Evolutionary conservation across 37 sponge, comb jelly and placozoan species (phyloP).

Genomic region (Cliona cf. orientalis): DNA sequence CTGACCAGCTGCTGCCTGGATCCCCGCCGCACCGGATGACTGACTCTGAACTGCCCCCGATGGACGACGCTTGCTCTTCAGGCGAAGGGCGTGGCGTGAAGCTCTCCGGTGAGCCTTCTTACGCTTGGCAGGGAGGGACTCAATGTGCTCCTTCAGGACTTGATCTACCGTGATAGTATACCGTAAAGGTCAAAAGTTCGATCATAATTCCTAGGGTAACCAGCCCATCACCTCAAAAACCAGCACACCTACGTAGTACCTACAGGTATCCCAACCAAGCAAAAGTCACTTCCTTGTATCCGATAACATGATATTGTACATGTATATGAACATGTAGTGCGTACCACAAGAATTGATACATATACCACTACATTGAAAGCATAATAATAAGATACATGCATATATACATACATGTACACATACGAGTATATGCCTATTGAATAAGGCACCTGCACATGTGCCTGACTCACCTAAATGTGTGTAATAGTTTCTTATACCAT

Average conservation of each 20-base stretch:
- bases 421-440: not conserved
- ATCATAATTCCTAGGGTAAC: not conserved
- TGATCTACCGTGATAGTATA: constrained; percentile 40
- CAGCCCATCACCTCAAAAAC: no score
- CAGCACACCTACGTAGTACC: no score
- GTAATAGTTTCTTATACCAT: constrained; percentile 71
- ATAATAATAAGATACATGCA: not conserved
- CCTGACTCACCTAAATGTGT: constrained; percentile 67
- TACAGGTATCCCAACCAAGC: no score
- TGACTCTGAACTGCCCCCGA: no score
- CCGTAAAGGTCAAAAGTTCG: not conserved
- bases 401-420: constrained; percentile 12
- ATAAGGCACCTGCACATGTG: no score
- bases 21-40: no score
- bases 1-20: no score
- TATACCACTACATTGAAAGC: no score
- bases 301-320: no score
- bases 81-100: not conserved
- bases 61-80: not conserved
- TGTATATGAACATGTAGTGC: no score
- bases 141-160: constrained; percentile 70
- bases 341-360: no score
- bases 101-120: constrained; percentile 1
- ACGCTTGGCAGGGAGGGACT: constrained; percentile 26
- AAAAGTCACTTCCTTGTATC: not conserved